These are phyloP conservation scores for Artemisiospiza belli DNA, from an alignment of 2,113 vertebrate species.

Conservation along the genomic window DNA sequence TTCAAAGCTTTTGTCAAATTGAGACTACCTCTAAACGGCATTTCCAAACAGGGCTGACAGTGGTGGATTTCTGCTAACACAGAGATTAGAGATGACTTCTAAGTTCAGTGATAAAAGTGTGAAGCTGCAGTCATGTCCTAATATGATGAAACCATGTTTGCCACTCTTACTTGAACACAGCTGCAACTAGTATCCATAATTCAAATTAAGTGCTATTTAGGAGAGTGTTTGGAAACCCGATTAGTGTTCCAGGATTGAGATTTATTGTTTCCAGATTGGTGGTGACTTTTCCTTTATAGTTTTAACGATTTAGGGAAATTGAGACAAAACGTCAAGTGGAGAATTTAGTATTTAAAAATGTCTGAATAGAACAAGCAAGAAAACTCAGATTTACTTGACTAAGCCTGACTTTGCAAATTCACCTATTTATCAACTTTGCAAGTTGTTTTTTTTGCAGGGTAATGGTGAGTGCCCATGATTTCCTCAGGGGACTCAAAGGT, in stretches of 20 bases:
- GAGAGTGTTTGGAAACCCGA: background rate
- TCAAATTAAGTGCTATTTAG: constrained; percentile 52
- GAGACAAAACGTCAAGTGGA: background rate
- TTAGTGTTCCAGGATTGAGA: constrained; percentile 48
- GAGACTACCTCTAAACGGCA: background rate
- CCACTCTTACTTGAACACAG: constrained; percentile 13
- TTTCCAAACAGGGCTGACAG: background rate
- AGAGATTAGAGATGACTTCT: background rate
- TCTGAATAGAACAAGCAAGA: background rate
- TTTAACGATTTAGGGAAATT: constrained; percentile 21
- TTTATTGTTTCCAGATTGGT: constrained; percentile 59
- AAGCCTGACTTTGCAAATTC: background rate
- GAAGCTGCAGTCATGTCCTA: background rate
- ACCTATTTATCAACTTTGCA: background rate
- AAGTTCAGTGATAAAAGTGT: background rate
- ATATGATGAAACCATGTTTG: background rate
- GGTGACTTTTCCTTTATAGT: constrained; percentile 23
- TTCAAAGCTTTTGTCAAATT: background rate
- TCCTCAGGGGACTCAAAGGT: background rate
- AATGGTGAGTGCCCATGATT: accelerated
- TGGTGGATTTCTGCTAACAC: background rate
- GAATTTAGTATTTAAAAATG: background rate
- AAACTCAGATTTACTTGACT: background rate
- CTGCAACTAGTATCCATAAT: constrained; percentile 51
- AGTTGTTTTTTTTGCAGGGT: background rate